Evolutionary conservation across 2,113 vertebrate genomes (phyloP).

Genomic region (Empidonax traillii): DNA sequence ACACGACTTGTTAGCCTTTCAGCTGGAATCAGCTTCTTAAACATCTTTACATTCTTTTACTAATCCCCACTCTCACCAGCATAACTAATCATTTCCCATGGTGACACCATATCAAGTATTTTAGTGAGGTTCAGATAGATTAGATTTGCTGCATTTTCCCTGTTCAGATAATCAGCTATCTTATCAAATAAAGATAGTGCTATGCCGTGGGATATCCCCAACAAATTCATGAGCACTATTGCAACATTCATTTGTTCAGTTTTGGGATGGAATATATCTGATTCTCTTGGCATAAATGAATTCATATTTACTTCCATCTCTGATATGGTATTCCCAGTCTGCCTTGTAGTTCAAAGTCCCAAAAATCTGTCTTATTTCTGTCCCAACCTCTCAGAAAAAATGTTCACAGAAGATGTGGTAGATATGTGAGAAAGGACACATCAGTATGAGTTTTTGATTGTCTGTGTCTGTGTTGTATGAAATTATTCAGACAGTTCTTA

Average conservation of each 20-base stretch:
- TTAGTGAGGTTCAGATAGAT: not conserved
- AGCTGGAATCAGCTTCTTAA: not conserved
- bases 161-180: not conserved
- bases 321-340: not conserved
- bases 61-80: constrained; percentile 1
- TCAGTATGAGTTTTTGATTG: not conserved
- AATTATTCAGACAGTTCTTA: not conserved
- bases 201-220: not conserved
- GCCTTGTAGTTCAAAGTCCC: not conserved
- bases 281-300: not conserved
- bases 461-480: not conserved
- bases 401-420: not conserved
- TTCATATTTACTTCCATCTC: not conserved
- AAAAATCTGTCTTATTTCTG: not conserved
- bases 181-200: not conserved
- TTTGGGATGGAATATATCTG: not conserved
- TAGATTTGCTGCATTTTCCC: not conserved
- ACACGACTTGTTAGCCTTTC: not conserved
- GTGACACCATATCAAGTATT: not conserved
- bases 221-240: not conserved
- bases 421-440: not conserved
- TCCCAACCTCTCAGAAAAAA: not conserved
- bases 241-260: not conserved
- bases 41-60: constrained; percentile 5
- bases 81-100: not conserved